Percentiles rank a stretch among this genome's conserved stretches.
Conservation (phyloP, 2,888 invertebrate genomes). For the Perizoma affinitatum region DNA sequence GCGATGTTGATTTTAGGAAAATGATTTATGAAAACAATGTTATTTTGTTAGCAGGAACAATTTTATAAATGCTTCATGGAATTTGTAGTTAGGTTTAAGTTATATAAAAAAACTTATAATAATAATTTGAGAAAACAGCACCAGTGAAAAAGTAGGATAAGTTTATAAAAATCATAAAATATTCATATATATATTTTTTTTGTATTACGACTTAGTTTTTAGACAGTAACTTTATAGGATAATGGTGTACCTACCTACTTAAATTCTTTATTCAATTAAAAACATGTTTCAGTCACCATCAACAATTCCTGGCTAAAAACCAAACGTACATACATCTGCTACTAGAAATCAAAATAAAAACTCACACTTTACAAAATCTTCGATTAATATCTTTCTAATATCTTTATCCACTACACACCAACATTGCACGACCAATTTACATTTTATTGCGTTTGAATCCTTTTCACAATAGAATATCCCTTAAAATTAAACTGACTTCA, state of each 20-base stretch:
- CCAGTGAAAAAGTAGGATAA: constrained; percentile 53
- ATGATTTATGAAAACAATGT: not conserved
- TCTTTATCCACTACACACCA: constrained; percentile 61
- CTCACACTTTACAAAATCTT: constrained; percentile 6
- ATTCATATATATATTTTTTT: constrained; percentile 13
- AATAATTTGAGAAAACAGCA: constrained; percentile 59
- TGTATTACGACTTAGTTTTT: constrained; percentile 3
- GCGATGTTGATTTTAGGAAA: not conserved
- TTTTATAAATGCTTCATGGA: constrained; percentile 31
- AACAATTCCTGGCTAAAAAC: constrained; percentile 14
- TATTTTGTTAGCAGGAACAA: constrained; percentile 21
- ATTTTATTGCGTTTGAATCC: constrained; percentile 54
- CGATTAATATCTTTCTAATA: constrained; percentile 43
- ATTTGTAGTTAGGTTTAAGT: constrained; percentile 25
- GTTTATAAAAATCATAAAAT: constrained; percentile 12
- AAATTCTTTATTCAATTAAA: too few relatives aligned
- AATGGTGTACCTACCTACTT: too few relatives aligned
- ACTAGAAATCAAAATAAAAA: constrained; percentile 16
- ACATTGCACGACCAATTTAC: constrained; percentile 71
- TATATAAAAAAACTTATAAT: constrained; percentile 28
- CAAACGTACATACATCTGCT: constrained; percentile 13
- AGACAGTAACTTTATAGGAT: constrained; percentile 12
- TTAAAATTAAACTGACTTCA: constrained; percentile 27
- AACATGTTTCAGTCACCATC: too few relatives aligned
- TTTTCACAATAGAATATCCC: constrained; percentile 45